Evolutionary conservation across 2,797 vertebrate genomes (phyloP).

Genomic region (Malurus splendens): DNA sequence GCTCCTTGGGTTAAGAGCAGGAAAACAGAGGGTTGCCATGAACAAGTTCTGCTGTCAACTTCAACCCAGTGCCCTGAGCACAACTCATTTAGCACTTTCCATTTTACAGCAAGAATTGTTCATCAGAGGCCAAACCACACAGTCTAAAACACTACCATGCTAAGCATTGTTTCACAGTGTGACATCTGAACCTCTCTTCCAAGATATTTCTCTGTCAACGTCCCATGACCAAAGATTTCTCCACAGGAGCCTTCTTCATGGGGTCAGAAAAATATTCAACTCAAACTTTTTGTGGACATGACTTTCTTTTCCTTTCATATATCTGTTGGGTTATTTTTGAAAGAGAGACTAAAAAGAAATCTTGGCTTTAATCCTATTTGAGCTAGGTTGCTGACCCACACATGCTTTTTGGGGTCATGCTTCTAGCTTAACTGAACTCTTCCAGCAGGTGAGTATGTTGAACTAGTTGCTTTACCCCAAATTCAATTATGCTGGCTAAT

Average conservation of each 20-base stretch:
- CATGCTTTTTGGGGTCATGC: neutral
- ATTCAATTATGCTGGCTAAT: neutral
- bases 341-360: neutral
- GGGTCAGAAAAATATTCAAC: neutral
- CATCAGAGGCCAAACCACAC: conserved; percentile 17
- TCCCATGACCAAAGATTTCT: neutral
- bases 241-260: neutral
- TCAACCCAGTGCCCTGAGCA: neutral
- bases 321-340: neutral
- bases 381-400: neutral
- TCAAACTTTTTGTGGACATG: neutral
- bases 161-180: conserved; percentile 14
- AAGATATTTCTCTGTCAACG: neutral
- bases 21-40: neutral
- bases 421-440: neutral
- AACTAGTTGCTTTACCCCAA: neutral
- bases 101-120: neutral
- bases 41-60: neutral
- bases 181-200: neutral
- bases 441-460: neutral
- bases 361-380: neutral
- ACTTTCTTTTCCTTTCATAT: neutral
- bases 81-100: neutral
- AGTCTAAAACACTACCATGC: neutral
- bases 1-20: neutral